These are phyloP conservation scores for Cataglyphis altisquamis DNA, from an alignment of 2,888 invertebrate genomes.

Conservation along the genomic window DNA sequence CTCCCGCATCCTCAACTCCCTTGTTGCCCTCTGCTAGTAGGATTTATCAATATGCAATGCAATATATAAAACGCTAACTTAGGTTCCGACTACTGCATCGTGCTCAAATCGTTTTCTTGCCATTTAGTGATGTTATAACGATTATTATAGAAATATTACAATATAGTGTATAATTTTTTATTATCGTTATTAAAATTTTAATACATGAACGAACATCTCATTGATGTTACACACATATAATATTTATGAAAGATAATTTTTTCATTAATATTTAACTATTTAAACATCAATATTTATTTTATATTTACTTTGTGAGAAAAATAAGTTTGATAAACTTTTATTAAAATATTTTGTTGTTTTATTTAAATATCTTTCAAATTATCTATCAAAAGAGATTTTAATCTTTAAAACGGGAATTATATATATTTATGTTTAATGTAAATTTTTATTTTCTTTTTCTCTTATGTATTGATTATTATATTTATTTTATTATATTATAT, in stretches of 20 bases:
- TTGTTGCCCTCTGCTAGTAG: slow-evolving; percentile 10
- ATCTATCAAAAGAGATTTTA: background rate
- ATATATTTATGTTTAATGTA: background rate
- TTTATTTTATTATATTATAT: background rate
- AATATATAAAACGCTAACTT: slow-evolving; percentile 15
- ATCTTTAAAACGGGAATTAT: background rate
- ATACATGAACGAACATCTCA: background rate
- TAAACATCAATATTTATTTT: background rate
- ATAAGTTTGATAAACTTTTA: background rate
- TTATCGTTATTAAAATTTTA: background rate
- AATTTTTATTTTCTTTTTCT: background rate
- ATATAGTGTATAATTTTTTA: background rate
- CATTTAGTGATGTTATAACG: slow-evolving; percentile 3
- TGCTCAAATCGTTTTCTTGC: background rate
- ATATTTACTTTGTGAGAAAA: background rate
- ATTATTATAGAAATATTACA: slow-evolving; percentile 15
- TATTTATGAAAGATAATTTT: slow-evolving; percentile 20
- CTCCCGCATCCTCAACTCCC: slow-evolving; percentile 16
- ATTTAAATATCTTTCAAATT: background rate
- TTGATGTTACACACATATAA: background rate
- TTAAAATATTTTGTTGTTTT: slow-evolving; percentile 15
- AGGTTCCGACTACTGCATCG: background rate
- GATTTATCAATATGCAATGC: slow-evolving; percentile 27
- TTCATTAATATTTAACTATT: background rate
- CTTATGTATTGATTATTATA: background rate